A percentile compares a stretch with the other conserved stretches of the same genome.
Evolutionary conservation across 1,140 invertebrate species (phyloP).

Genomic region (Galleria mellonella): DNA sequence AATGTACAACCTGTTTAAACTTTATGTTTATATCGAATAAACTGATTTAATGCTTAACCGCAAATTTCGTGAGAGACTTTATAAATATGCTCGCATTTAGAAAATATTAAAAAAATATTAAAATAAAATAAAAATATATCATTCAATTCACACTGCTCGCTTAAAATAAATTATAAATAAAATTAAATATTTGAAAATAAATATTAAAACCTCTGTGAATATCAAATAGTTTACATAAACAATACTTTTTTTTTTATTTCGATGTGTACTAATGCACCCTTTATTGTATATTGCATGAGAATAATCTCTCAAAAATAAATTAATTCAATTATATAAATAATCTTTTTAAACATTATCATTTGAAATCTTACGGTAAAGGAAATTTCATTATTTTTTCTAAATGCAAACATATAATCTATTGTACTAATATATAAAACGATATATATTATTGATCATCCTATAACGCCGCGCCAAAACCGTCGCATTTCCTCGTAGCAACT

Average conservation of each 20-base stretch:
- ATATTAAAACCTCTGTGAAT: too few species aligned
- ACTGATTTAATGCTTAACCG: too few species aligned
- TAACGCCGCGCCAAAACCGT: conserved; percentile 46
- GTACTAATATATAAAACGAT: not conserved
- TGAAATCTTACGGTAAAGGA: not conserved
- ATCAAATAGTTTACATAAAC: too few species aligned
- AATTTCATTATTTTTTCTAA: conserved; percentile 1
- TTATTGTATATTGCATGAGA: too few species aligned
- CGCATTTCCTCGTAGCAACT: conserved; percentile 57
- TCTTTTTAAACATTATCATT: not conserved
- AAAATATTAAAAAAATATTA: not conserved
- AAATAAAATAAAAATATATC: not conserved
- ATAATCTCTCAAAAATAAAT: too few species aligned
- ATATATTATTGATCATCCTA: conserved; percentile 30
- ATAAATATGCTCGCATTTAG: conserved; percentile 1
- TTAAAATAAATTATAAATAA: not conserved
- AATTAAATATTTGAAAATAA: too few species aligned
- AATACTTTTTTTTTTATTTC: too few species aligned
- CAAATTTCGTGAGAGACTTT: too few species aligned
- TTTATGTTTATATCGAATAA: too few species aligned
- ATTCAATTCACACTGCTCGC: not conserved
- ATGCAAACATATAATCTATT: conserved; percentile 7
- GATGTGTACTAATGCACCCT: too few species aligned
- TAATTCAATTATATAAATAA: not conserved
- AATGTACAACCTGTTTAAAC: too few species aligned